Evolutionary conservation across 2,113 vertebrate species (phyloP).

Genomic region (Carassius auratus): DNA sequence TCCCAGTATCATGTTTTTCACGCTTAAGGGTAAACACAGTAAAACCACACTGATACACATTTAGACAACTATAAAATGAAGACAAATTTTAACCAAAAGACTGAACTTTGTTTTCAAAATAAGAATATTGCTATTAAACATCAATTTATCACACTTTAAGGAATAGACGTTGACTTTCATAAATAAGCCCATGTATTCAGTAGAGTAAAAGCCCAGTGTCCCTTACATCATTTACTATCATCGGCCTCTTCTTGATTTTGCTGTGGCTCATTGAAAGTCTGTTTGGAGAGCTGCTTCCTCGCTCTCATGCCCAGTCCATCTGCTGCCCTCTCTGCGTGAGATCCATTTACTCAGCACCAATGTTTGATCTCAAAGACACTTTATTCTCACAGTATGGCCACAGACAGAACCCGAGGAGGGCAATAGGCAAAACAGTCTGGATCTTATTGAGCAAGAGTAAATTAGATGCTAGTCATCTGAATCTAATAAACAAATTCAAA

Average conservation of each 20-base stretch:
- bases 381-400: slow-evolving; percentile 41
- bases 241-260: slow-evolving; percentile 23
- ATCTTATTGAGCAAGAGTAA: slow-evolving; percentile 23
- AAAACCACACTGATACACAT: neutral
- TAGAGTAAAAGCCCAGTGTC: slow-evolving; percentile 7
- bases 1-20: neutral
- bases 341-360: slow-evolving; percentile 38
- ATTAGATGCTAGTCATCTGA: slow-evolving; percentile 23
- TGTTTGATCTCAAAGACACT: slow-evolving; percentile 44
- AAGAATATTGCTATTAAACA: too few species aligned
- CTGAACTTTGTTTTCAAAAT: neutral
- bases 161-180: neutral
- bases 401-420: slow-evolving; percentile 29
- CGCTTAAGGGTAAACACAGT: neutral
- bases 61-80: neutral
- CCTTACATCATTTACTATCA: slow-evolving; percentile 12
- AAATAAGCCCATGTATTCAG: neutral
- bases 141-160: neutral
- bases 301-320: slow-evolving; percentile 43
- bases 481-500: slow-evolving; percentile 19
- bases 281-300: slow-evolving; percentile 31
- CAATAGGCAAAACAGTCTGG: slow-evolving; percentile 33
- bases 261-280: slow-evolving; percentile 38
- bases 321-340: slow-evolving; percentile 47
- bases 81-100: neutral